Base-by-base conservation (phyloP, 2,888 invertebrate species). In the Ennomos fuscantarius region DNA sequence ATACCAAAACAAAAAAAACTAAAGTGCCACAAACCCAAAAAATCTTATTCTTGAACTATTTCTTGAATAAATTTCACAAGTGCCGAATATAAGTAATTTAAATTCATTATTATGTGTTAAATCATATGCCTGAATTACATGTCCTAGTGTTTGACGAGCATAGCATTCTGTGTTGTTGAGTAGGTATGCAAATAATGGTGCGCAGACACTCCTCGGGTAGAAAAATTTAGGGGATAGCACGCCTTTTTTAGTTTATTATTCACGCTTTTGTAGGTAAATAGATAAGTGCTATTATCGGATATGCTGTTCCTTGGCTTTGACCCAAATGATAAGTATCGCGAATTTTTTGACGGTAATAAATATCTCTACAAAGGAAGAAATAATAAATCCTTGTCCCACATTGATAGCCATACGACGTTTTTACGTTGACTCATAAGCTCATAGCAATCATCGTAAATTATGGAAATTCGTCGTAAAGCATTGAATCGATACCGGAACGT, bases 401-500 rank as follows among this genome's bases (percentile, higher is more conserved):
- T 52, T 34, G 52, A 52, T 45, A 42, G 31, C 35, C 2, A 35
- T 36, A 45, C 11, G 12, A 37, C 11, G 10, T 41, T 1, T 8
- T 24, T 9, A 15, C 8, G 45, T 46, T 37, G 31, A 37, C 31
- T 46, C 46, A 37, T 31, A 36, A 37, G 9, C 46, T 11, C 24
- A 24, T 9, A 9, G 46, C 31, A 32, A 32, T 45, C 45, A 46
- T 24, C 46, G 47, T 56, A 51, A 51, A 42, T 51, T 51, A 51
- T 56, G 46, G 51, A 47, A 24, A 56, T 51, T 50, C 36, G 15
- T 46, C 37, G 8, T 56, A 51, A 51, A 58, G 47, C 54, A 35
- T 8, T 35, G 42, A 44, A 60, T 48, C 13, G 37, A 55, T 62
- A 59, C 51, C 56, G 56, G 54, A 61, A 50, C 54, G 37, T 3